Base-by-base conservation (phyloP, 2,113 vertebrate species). In the Grallaria varia region DNA sequence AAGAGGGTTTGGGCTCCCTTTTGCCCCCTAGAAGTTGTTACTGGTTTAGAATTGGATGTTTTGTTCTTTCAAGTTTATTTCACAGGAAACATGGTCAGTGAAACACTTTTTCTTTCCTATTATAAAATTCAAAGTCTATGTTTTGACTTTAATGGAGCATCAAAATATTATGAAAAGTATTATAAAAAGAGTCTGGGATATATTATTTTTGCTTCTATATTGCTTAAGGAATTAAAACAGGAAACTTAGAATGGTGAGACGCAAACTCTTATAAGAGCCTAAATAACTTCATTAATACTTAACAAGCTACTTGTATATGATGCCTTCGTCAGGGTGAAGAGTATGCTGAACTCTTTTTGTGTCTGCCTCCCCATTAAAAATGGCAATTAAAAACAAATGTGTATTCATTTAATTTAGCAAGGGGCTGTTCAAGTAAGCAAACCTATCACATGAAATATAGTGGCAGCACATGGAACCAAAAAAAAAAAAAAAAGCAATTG, bases 1-100 rank as follows among this genome's bases (percentile, higher is more conserved):
- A 50, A n/a, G 5, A 35, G 1, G 0, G 42, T n/a, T 63, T 68
- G 39, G 13, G 4, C 4, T 3, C 13, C 8, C 4, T 68, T 86
- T 81, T 45, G 5, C 19, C 37, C n/a, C 44, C n/a, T 71, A 25
- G 17, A 84, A 77, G 24, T 13, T 64, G 31, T 31, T 9, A 27
- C 27, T 16, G 4, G 0, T 30, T 60, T 59, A 27, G 28, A 89
- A 47, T 6, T 76, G 15, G 14, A 39, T 37, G 4, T 44, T 87
- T 66, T 39, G 3, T 24, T 82, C 42, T 50, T 63, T 59, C 25
- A 28, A 7, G 13, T 62, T 74, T 62, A 21, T 47, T 39, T 64
- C 42, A 37, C 4, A 27, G 15, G 9, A 80, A 80, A 40, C 21
- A 1, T 17, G 42, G 23, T 3, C 28, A 47, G 27, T 25, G 12